Percentiles rank a stretch among this genome's conserved stretches.
phyloP scores from a whole-genome alignment of 2,113 vertebrate species.

The Ceyx melanurus region DNA sequence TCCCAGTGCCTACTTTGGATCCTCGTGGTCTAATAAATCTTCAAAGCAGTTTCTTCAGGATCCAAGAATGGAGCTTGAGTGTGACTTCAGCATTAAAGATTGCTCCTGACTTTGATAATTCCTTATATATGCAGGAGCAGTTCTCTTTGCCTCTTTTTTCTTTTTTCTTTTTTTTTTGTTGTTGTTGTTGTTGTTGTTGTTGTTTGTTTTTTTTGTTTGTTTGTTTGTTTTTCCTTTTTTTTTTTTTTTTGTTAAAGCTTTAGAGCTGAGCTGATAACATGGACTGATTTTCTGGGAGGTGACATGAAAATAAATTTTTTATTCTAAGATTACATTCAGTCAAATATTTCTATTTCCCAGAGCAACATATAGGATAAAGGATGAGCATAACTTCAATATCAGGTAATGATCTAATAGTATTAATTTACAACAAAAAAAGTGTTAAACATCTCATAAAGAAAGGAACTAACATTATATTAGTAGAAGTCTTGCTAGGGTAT shows the following conservation, averaged over 20 bases:
- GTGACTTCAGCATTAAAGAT: conserved; percentile 5
- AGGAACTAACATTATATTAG: not conserved
- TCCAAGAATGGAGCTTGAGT: not conserved
- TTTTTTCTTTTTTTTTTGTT: too few relatives aligned
- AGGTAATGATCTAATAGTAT: not conserved
- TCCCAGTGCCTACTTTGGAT: not conserved
- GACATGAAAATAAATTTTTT: not conserved
- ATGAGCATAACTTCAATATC: not conserved
- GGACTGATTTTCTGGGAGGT: not conserved
- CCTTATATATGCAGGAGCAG: not conserved
- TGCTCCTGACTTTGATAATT: conserved; percentile 4
- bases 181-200: too few relatives aligned
- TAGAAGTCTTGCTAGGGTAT: not conserved
- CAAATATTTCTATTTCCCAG: not conserved
- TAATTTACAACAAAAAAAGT: not conserved
- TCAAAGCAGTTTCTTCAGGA: conserved; percentile 4
- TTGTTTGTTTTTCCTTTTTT: too few relatives aligned
- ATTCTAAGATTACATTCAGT: not conserved
- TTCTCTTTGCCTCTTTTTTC: not conserved
- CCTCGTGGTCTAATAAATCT: not conserved
- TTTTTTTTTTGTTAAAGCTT: not conserved
- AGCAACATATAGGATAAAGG: not conserved
- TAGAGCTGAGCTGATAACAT: not conserved
- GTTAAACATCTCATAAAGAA: not conserved
- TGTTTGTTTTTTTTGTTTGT: too few relatives aligned